A percentile compares a stretch with the other conserved stretches of the same genome.
phyloP scores from a whole-genome alignment of 2,797 vertebrate species.

The Pteropus rufus region DNA sequence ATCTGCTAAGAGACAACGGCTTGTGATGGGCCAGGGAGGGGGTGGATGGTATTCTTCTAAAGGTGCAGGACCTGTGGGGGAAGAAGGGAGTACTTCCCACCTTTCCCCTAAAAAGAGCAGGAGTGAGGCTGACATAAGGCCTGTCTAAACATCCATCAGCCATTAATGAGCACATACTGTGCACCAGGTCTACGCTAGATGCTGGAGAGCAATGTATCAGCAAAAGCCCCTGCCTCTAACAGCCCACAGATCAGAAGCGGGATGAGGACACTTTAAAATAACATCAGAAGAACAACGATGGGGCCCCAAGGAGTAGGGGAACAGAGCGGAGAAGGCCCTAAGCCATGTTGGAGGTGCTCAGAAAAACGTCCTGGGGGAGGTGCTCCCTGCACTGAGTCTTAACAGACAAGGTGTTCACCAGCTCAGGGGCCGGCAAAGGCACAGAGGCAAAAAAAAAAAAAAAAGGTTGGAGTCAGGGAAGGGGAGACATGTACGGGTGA shows the following conservation, averaged over 20 bases:
- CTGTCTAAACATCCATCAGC: not conserved
- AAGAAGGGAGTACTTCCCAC: not conserved
- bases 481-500: fast-evolving
- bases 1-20: not conserved
- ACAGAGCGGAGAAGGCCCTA: not conserved
- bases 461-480: no score
- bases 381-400: not conserved
- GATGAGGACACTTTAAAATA: not conserved
- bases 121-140: not conserved
- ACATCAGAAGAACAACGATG: no score
- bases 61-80: not conserved
- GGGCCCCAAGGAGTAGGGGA: not conserved
- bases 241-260: not conserved
- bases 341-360: fast-evolving
- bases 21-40: fast-evolving
- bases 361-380: not conserved
- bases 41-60: not conserved
- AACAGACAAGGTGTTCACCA: not conserved
- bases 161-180: not conserved
- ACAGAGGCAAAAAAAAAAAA: no score
- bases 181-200: not conserved
- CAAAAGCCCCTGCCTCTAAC: not conserved
- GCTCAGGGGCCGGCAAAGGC: not conserved
- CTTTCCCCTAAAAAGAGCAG: not conserved
- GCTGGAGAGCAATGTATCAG: not conserved